Evolutionary conservation across 2,888 invertebrate species (phyloP).

Genomic region (Dasypolia templi): DNA sequence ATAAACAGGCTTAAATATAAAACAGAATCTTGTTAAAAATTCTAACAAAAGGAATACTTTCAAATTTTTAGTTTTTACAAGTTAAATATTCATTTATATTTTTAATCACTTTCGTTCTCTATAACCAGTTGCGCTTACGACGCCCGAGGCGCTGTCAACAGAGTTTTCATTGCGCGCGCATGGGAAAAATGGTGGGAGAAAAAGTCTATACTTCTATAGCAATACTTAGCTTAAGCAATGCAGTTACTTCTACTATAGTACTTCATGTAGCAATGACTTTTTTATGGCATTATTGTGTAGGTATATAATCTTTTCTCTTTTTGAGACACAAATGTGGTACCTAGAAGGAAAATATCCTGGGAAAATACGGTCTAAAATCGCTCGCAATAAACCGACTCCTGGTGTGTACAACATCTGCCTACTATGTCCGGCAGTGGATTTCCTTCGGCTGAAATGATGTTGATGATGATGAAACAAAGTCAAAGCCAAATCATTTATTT

Average conservation of each 20-base stretch:
- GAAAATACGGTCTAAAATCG: constrained; percentile 8
- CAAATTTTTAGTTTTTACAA: constrained; percentile 30
- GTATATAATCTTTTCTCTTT: not conserved
- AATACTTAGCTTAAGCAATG: constrained; percentile 69
- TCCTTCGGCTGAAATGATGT: too few relatives aligned
- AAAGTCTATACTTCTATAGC: constrained; percentile 57
- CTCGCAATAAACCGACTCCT: too few relatives aligned
- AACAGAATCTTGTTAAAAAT: constrained; percentile 24
- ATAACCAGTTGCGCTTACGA: constrained; percentile 60
- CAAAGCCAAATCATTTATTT: too few relatives aligned
- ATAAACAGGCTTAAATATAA: constrained; percentile 27
- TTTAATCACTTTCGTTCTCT: constrained; percentile 77
- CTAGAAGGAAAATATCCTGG: not conserved
- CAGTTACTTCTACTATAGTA: constrained; percentile 60
- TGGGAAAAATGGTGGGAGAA: constrained; percentile 73
- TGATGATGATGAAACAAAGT: too few relatives aligned
- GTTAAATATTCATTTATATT: constrained; percentile 36
- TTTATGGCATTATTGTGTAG: not conserved
- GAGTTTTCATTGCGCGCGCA: constrained; percentile 66
- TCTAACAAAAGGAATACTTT: constrained; percentile 47
- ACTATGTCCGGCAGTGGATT: too few relatives aligned
- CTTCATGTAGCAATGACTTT: constrained; percentile 2
- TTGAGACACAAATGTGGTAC: not conserved
- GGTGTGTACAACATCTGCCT: too few relatives aligned
- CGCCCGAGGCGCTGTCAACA: constrained; percentile 34